A percentile compares a stretch with the other conserved stretches of the same genome.
Conservation (phyloP, 35 echinoderm and acorn worm genomes). For the Ptychodera flava region DNA sequence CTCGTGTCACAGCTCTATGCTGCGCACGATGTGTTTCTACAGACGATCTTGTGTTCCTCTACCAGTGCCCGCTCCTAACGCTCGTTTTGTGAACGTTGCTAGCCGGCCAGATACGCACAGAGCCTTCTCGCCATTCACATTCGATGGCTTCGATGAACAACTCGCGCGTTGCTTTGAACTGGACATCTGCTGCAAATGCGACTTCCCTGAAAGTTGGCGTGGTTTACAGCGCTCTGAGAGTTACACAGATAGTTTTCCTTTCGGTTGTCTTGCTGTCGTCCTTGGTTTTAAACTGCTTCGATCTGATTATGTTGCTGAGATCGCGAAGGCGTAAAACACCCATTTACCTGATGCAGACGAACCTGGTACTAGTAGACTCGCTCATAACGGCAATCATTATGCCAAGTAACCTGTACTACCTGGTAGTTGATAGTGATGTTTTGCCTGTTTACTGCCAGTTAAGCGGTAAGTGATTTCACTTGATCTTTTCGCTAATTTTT, state of each 20-base stretch:
- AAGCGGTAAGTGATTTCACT: neutral
- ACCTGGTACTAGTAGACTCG: neutral
- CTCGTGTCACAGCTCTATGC: no score
- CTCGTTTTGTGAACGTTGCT: no score
- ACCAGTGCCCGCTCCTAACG: no score
- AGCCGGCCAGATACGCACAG: no score
- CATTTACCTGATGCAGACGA: neutral
- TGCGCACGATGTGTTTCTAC: no score
- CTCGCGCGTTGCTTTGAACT: no score
- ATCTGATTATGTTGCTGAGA: neutral
- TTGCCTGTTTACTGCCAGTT: neutral
- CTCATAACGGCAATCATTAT: neutral
- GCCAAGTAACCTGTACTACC: neutral
- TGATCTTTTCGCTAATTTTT: neutral
- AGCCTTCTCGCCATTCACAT: no score
- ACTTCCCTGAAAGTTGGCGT: no score
- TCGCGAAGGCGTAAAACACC: neutral
- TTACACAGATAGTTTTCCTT: neutral
- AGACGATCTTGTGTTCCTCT: no score
- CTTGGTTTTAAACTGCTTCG: neutral
- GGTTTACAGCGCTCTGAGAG: neutral
- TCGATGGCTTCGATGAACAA: no score
- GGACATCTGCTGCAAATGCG: no score
- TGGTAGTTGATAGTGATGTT: no score
- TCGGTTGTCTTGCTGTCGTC: neutral